Evolutionary conservation across 2,797 vertebrate species (phyloP).

Genomic region (Antrozous pallidus): DNA sequence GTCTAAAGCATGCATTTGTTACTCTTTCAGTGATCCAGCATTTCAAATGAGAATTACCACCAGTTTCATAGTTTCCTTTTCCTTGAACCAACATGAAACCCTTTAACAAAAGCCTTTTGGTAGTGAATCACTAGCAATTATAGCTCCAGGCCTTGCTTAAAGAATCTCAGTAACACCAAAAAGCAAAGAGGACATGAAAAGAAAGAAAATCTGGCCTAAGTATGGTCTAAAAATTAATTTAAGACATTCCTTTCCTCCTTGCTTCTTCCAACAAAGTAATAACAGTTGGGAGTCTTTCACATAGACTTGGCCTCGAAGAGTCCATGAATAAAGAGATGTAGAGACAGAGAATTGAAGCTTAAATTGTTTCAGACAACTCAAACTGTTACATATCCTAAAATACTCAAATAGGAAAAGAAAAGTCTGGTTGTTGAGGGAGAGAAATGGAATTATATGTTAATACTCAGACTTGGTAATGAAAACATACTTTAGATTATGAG

Average conservation of each 20-base stretch:
- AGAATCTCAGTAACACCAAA: constrained; percentile 43
- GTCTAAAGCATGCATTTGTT: constrained; percentile 6
- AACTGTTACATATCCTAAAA: constrained; percentile 2
- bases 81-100: constrained; percentile 42
- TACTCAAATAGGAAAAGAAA: constrained; percentile 25
- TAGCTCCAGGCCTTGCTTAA: constrained; percentile 55
- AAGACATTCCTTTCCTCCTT: constrained; percentile 62
- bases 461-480: background rate
- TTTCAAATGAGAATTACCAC: constrained; percentile 21
- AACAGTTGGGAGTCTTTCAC: constrained; percentile 58
- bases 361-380: constrained; percentile 49
- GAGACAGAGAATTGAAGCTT: constrained; percentile 9
- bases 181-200: constrained; percentile 50
- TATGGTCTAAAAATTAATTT: constrained; percentile 64
- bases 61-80: constrained; percentile 38
- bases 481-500: background rate
- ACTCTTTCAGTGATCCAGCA: background rate
- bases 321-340: constrained; percentile 16
- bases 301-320: constrained; percentile 52
- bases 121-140: constrained; percentile 50
- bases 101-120: constrained; percentile 31
- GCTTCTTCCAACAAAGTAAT: constrained; percentile 64
- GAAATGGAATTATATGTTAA: background rate
- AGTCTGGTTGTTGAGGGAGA: background rate
- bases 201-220: constrained; percentile 64